Percentiles rank a stretch among this genome's conserved stretches.
These are phyloP conservation scores for Tichodroma muraria DNA, from an alignment of 2,113 vertebrate genomes.

Conservation along the genomic window DNA sequence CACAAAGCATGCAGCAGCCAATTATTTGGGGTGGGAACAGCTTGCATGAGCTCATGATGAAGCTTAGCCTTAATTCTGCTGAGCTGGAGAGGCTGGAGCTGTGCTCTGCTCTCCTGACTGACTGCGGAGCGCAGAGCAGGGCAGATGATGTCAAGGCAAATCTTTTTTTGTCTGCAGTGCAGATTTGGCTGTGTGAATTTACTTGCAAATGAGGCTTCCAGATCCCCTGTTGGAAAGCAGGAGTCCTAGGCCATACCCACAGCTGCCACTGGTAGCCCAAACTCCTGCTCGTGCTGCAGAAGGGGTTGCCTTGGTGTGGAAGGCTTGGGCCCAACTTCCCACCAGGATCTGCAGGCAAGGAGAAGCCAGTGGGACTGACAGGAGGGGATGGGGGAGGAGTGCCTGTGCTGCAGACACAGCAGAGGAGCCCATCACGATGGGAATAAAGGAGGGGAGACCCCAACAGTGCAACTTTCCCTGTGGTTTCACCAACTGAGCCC, in stretches of 20 bases:
- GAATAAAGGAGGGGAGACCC: not conserved
- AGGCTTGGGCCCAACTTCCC: not conserved
- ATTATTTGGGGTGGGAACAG: conserved; percentile 55
- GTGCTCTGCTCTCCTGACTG: conserved; percentile 13
- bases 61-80: conserved; percentile 18
- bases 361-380: not conserved
- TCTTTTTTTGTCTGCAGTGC: conserved; percentile 16
- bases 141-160: conserved; percentile 43
- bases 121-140: conserved; percentile 9
- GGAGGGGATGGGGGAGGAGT: not conserved
- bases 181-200: conserved; percentile 33
- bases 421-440: not conserved
- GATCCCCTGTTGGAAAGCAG: not conserved
- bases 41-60: conserved; percentile 43
- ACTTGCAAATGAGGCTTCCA: conserved; percentile 33
- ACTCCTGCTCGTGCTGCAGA: not conserved
- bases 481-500: not conserved
- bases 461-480: fast-evolving
- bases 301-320: not conserved
- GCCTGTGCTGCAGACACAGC: not conserved
- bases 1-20: conserved; percentile 65
- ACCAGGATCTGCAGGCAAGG: not conserved
- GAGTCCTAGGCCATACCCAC: not conserved
- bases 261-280: not conserved
- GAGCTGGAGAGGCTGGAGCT: conserved; percentile 11